Evolutionary conservation across 2,888 invertebrate species (phyloP), one percentile per base, ranked within the genome.

Genomic region (Uropetala carovei): DNA sequence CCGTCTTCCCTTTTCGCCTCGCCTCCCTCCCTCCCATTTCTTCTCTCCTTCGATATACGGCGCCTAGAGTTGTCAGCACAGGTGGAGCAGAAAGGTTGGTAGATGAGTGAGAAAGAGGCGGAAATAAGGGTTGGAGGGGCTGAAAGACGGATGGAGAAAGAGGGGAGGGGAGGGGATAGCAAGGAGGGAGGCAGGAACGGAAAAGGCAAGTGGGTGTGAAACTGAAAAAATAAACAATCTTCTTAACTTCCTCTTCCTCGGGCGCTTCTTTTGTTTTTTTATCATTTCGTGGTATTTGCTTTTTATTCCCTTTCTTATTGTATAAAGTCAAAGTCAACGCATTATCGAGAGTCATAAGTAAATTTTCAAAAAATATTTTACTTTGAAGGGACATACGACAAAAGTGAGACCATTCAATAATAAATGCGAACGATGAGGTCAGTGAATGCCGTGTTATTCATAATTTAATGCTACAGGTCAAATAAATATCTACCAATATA

Each of bases 1-100:
- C 56, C 27, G 22, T 22, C 86, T 43, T 43, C 43, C 43, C 43
- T n/a, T 43, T 16, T 56, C 43, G 83, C 56, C 2, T 10, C 56
- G 14, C 83, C 16, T n/a, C n/a, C n/a, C n/a, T n/a, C n/a, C 56
- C 56, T 18, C 14, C 9, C 83, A n/a, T 27, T 56, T 56, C 64
- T 64, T 68, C 18, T 22, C 64, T 4, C 89, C 89, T 18, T 18
- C 18, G n/a, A 85, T 58, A 27, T 18, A 18, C 27, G 60, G 86
- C 13, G 64, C 68, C 89, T 89, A 64, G 64, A 89, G 89, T 68
- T 89, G 89, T 89, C 89, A 64, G 89, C 89, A 68, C 64, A 83
- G 60, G 59, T 43, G 89, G 30, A 64, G 56, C 18, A 43, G 18
- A 83, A 83, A 83, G 57, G 82, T 75, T 75, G 82, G 1, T 16